These are phyloP conservation scores for Erannis defoliaria DNA, from an alignment of 2,888 invertebrate genomes.

Conservation along the genomic window DNA sequence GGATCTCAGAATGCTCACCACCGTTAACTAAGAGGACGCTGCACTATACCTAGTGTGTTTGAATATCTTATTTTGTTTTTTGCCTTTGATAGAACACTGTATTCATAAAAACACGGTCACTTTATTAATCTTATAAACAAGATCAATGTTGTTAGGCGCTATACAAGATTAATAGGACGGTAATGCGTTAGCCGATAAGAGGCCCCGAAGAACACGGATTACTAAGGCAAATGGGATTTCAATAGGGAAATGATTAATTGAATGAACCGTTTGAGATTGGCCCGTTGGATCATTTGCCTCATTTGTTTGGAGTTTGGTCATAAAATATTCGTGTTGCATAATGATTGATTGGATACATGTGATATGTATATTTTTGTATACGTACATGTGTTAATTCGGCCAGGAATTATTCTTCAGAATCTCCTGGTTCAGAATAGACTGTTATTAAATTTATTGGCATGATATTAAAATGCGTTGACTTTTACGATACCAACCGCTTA, in stretches of 20 bases:
- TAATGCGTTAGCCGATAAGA: conserved; percentile 40
- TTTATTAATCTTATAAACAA: conserved; percentile 28
- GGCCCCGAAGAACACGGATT: conserved; percentile 39
- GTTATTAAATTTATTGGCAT: too few species aligned
- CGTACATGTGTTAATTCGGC: background rate
- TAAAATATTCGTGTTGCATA: conserved; percentile 11
- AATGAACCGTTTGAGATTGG: conserved; percentile 22
- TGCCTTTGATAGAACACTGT: background rate
- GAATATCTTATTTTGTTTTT: background rate
- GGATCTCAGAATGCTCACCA: too few species aligned
- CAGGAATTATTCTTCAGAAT: background rate
- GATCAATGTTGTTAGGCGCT: conserved; percentile 28
- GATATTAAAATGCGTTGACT: too few species aligned
- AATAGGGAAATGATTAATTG: conserved; percentile 33
- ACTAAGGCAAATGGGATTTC: conserved; percentile 34
- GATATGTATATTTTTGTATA: too few species aligned
- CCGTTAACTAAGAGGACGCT: too few species aligned
- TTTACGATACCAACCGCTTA: too few species aligned
- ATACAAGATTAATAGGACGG: conserved; percentile 40
- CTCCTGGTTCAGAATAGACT: too few species aligned
- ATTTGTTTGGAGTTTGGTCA: conserved; percentile 11
- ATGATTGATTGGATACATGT: background rate
- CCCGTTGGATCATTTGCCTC: conserved; percentile 15
- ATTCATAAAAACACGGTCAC: conserved; percentile 14
- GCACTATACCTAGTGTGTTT: too few species aligned